Percentiles rank a stretch among this genome's conserved stretches.
phyloP scores from a whole-genome alignment of 2,797 vertebrate genomes.

The Sebastes oblongus region DNA sequence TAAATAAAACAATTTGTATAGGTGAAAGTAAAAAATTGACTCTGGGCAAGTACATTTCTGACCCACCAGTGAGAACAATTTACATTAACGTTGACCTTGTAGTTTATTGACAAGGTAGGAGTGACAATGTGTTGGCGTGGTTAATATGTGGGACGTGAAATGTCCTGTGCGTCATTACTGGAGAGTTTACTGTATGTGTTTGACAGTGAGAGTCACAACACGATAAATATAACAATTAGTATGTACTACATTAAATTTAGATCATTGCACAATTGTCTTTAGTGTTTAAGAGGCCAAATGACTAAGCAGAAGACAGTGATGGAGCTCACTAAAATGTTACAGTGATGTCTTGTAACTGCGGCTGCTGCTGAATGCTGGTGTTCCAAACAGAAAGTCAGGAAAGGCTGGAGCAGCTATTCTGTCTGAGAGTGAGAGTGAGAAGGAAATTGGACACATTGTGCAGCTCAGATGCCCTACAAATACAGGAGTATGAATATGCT shows the following conservation, averaged over 20 bases:
- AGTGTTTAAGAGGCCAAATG: not conserved
- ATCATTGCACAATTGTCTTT: not conserved
- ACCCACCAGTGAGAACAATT: no score
- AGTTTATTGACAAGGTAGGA: no score
- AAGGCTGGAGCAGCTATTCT: slow-evolving; percentile 4
- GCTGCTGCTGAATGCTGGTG: not conserved
- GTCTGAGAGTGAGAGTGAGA: slow-evolving; percentile 26
- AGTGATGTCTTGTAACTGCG: slow-evolving; percentile 13
- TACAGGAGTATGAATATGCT: slow-evolving; percentile 36
- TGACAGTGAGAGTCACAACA: no score
- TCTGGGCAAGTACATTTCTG: no score
- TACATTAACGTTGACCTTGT: no score
- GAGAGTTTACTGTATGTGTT: no score
- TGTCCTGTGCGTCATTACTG: no score
- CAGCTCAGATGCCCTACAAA: slow-evolving; percentile 22
- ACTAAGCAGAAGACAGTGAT: not conserved
- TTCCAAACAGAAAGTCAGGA: slow-evolving; percentile 25
- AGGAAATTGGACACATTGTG: slow-evolving; percentile 50
- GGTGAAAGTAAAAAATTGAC: no score
- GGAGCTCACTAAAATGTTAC: slow-evolving; percentile 19
- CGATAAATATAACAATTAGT: no score
- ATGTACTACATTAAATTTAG: not conserved
- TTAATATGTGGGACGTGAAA: no score
- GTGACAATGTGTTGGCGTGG: no score
- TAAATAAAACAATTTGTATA: no score